phyloP scores from a whole-genome alignment of 1,140 invertebrate genomes.

The Zaprionus ghesquierei region DNA sequence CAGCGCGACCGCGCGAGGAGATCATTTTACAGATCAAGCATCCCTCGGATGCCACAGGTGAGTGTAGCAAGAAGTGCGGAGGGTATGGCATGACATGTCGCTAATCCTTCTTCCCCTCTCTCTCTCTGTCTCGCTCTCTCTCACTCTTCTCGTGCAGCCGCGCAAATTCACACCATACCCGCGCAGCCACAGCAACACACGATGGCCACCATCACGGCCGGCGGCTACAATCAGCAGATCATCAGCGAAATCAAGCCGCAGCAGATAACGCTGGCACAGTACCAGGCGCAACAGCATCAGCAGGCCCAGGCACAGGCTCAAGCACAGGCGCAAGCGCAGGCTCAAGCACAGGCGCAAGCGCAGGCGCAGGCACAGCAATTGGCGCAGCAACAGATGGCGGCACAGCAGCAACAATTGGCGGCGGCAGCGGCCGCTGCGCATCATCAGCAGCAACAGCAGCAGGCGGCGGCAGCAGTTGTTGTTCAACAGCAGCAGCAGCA shows the following conservation, averaged over 20 bases:
- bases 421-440: constrained; percentile 53
- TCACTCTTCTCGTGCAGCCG: constrained; percentile 38
- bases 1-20: constrained; percentile 73
- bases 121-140: not conserved
- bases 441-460: constrained; percentile 50
- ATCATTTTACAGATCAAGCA: constrained; percentile 80
- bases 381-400: constrained; percentile 40
- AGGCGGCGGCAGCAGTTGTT: constrained; percentile 49
- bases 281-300: constrained; percentile 77
- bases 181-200: constrained; percentile 76
- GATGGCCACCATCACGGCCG: constrained; percentile 77
- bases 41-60: constrained; percentile 68
- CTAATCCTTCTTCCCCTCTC: not conserved
- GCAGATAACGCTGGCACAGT: constrained; percentile 78
- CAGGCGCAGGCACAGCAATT: constrained; percentile 45
- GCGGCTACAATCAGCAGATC: constrained; percentile 78
- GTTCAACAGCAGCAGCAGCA: constrained; percentile 65
- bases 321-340: constrained; percentile 56
- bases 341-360: constrained; percentile 50
- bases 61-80: not conserved
- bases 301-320: constrained; percentile 60
- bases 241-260: constrained; percentile 81
- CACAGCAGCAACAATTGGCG: constrained; percentile 54
- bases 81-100: not conserved
- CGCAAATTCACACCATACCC: constrained; percentile 75